phyloP scores from a whole-genome alignment of 2,797 vertebrate genomes.

The Galago senegalensis region DNA sequence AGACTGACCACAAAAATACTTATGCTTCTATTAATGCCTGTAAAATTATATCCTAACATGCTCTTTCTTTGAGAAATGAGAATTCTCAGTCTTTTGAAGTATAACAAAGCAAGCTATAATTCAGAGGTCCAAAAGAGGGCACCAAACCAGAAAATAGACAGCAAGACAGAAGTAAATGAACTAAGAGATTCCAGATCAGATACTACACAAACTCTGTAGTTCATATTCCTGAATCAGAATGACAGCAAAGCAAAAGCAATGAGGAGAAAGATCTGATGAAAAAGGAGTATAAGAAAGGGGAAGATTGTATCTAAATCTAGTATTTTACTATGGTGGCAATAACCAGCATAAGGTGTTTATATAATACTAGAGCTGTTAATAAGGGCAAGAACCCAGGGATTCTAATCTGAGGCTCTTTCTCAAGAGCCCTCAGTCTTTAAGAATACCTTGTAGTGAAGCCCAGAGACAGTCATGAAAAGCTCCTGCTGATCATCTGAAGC shows the following conservation, averaged over 20 bases:
- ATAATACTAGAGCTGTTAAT: background rate
- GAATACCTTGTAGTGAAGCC: background rate
- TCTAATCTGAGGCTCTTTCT: background rate
- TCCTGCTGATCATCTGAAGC: background rate
- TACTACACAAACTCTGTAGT: background rate
- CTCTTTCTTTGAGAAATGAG: background rate
- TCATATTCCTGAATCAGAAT: background rate
- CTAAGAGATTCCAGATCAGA: background rate
- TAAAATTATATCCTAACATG: background rate
- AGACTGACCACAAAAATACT: background rate
- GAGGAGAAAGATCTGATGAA: constrained; percentile 39
- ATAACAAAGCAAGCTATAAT: background rate
- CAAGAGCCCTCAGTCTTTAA: constrained; percentile 27
- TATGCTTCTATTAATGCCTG: background rate
- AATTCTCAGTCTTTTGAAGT: background rate
- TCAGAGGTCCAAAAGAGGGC: background rate
- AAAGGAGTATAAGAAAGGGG: background rate
- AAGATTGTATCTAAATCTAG: background rate
- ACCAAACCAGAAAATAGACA: constrained; percentile 10
- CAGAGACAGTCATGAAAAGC: background rate
- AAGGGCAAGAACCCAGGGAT: background rate
- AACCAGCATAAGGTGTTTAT: background rate
- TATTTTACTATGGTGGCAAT: background rate
- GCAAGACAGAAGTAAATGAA: constrained; percentile 13
- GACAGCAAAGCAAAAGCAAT: background rate